Conservation (phyloP, 2,113 vertebrate species). For the Neodon shergylaensis region DNA sequence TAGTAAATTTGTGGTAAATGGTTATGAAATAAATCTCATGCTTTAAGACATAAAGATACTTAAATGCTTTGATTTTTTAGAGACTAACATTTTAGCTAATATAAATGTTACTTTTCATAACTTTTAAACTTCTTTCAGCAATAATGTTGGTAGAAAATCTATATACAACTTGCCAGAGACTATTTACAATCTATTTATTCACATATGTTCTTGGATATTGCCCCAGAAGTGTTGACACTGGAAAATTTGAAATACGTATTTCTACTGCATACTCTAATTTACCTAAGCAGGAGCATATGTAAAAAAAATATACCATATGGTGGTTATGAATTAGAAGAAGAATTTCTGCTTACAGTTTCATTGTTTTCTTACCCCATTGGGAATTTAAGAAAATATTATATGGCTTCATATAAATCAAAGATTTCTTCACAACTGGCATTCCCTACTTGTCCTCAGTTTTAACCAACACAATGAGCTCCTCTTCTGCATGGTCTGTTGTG, state of each 20-base stretch:
- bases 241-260: background rate
- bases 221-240: background rate
- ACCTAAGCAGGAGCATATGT: background rate
- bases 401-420: background rate
- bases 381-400: slow-evolving; percentile 41
- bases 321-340: background rate
- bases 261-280: slow-evolving; percentile 1
- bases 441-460: background rate
- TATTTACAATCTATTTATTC: slow-evolving; percentile 26
- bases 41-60: background rate
- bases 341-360: background rate
- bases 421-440: background rate
- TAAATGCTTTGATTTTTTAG: background rate
- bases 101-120: background rate
- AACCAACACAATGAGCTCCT: background rate
- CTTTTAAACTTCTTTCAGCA: slow-evolving; percentile 29
- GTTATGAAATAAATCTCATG: background rate
- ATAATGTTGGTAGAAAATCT: background rate
- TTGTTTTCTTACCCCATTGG: background rate
- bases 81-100: slow-evolving; percentile 17
- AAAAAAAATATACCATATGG: background rate
- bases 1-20: slow-evolving; percentile 27
- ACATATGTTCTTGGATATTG: background rate
- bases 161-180: background rate
- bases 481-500: background rate